A percentile compares a stretch with the other conserved stretches of the same genome.
These are phyloP conservation scores for Zosterops pallidus DNA, from an alignment of 2,113 vertebrate species.

Conservation along the genomic window DNA sequence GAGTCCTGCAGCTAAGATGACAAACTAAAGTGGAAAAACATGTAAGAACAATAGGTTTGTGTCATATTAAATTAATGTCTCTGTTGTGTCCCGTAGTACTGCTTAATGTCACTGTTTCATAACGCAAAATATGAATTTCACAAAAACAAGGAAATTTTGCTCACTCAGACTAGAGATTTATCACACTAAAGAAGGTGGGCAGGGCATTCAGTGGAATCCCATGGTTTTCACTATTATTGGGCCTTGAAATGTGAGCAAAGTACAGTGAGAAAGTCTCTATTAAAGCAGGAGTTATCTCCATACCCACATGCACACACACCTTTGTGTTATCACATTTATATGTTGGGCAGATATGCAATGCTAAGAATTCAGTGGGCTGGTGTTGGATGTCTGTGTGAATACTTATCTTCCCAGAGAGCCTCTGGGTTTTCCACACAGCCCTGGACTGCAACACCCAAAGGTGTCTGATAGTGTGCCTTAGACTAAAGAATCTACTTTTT, in stretches of 20 bases:
- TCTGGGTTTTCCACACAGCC: not conserved
- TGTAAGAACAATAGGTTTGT: not conserved
- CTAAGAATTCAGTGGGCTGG: not conserved
- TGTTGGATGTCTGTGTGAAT: not conserved
- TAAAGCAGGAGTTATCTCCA: not conserved
- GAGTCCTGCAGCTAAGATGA: not conserved
- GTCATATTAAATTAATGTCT: not conserved
- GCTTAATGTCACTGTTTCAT: not conserved
- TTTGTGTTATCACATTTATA: not conserved
- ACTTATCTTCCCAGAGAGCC: constrained; percentile 10
- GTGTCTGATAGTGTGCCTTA: constrained; percentile 4
- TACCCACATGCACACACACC: not conserved
- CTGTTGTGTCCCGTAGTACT: not conserved
- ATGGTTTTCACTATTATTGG: not conserved
- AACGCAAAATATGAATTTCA: not conserved
- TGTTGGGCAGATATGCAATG: not conserved
- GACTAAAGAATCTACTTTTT: not conserved
- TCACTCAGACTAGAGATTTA: not conserved
- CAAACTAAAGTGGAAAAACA: not conserved
- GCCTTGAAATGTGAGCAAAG: not conserved
- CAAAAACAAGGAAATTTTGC: not conserved
- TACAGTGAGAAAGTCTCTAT: not conserved
- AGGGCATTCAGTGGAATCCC: not conserved
- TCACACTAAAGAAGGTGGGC: not conserved
- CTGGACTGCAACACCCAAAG: not conserved